Base-by-base conservation (phyloP, 2,797 vertebrate species). In the Lutjanus campechanus region DNA sequence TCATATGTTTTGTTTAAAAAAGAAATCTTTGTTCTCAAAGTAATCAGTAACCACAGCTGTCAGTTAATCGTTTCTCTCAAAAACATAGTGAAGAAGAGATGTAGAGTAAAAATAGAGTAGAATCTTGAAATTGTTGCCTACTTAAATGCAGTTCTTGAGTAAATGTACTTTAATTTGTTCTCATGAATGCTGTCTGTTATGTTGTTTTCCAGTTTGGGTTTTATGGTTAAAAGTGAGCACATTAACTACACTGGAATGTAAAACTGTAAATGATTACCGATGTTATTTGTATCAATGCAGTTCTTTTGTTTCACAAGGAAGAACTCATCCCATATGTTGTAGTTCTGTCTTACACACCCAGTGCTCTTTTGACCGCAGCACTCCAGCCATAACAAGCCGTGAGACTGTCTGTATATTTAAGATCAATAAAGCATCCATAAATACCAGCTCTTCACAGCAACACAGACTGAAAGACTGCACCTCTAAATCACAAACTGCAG, bases 391-490 rank as follows among this genome's bases (percentile, higher is more conserved):
- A 82, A 69, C 69, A 76, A 73, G 49, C 46, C 66, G 47, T 68
- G 54, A 77, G 63, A 36, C 29, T 36, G 29, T 84, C 69, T 73
- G 41, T 71, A n/a, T 82, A 51, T 53, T 78, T 67, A 74, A 68
- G 74, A 81, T 87, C 81, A 86, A 77, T 86, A 83, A 73, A 47
- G 10, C 11, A 13, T 41, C 71, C 77, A 84, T 84, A 89, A 85
- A 89, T 77, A 70, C 49, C 80, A 76, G 50, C 77, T 63, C 40
- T 62, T 79, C 65, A 73, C 11, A 81, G 73, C 56, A 85, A 72
- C 59, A 67, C 51, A 73, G 44, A 66, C 67, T 25, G 65, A 71
- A 65, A 29, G 65, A 59, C 76, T 70, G 56, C 72, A 73, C 59
- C 58, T 60, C 40, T 51, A 47, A 69, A 69, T 84, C 60, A 76